Evolutionary conservation across 2,113 vertebrate genomes (phyloP).

Genomic region (Taxidea taxus): DNA sequence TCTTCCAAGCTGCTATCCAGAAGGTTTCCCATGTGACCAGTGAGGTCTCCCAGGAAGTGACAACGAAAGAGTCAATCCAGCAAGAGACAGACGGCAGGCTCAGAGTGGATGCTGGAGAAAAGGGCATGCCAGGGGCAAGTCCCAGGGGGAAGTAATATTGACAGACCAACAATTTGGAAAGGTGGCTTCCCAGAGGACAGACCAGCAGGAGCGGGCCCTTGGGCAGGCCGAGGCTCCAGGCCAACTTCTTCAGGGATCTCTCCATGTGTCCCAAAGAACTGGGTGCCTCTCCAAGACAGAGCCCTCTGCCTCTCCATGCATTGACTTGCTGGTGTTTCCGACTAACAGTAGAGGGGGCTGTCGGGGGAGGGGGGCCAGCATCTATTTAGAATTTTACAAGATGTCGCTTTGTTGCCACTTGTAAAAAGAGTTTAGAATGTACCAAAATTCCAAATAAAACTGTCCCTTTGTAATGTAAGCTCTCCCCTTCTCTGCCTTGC

Average conservation of each 20-base stretch:
- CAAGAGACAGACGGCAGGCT: not conserved
- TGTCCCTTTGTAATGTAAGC: not conserved
- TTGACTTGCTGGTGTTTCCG: not conserved
- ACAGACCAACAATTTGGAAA: not conserved
- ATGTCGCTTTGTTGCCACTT: not conserved
- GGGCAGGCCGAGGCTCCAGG: not conserved
- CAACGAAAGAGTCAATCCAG: not conserved
- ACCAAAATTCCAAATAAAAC: not conserved
- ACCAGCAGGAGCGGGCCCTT: not conserved
- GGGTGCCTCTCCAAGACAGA: not conserved
- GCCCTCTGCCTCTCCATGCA: not conserved
- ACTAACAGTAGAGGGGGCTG: rapidly evolving
- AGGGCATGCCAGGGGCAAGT: not conserved
- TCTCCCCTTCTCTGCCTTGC: not conserved
- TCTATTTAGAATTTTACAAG: not conserved
- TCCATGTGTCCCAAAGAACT: not conserved
- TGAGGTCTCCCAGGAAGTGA: not conserved
- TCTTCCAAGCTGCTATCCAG: not conserved
- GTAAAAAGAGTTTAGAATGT: not conserved
- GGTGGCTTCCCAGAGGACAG: not conserved
- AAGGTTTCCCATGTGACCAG: slow-evolving; percentile 7
- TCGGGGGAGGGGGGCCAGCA: rapidly evolving
- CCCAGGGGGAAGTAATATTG: not conserved
- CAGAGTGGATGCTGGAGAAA: not conserved
- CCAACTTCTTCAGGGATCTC: not conserved